Evolutionary conservation across 2,113 vertebrate genomes (phyloP).

Genomic region (Cebus imitator): DNA sequence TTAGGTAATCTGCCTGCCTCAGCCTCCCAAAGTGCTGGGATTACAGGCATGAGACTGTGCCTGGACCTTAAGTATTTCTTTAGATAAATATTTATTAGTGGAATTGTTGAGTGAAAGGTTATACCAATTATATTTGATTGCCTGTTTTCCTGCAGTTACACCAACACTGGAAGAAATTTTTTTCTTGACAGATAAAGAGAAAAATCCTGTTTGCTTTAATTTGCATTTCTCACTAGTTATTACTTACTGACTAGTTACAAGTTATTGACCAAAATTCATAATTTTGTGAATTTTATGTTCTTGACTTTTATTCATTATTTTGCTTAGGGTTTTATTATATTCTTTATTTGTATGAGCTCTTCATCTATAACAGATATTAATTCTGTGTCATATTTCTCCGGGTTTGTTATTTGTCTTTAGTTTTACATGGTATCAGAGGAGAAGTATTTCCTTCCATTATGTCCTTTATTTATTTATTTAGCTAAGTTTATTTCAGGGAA

Average conservation of each 20-base stretch:
- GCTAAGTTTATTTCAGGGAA: slow-evolving; percentile 38
- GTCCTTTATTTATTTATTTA: not conserved
- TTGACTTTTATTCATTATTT: not conserved
- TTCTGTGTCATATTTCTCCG: not conserved
- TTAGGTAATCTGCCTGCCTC: no score
- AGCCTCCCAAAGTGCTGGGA: no score
- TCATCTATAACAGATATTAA: not conserved
- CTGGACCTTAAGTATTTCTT: not conserved
- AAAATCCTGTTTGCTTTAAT: not conserved
- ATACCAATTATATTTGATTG: not conserved
- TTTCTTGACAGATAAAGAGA: not conserved
- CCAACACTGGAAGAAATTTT: not conserved
- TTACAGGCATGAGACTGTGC: no score
- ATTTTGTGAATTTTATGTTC: not conserved
- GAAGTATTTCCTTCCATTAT: not conserved
- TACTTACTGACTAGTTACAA: not conserved
- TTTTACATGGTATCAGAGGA: not conserved
- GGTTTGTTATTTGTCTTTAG: slow-evolving; percentile 6
- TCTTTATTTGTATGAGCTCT: not conserved
- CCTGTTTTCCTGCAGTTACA: not conserved
- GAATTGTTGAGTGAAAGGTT: not conserved
- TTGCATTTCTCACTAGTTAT: not conserved
- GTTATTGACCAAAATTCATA: not conserved
- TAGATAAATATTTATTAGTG: not conserved
- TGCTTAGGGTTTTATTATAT: no score